These are phyloP conservation scores for Staurois parvus DNA, from an alignment of 2,797 vertebrate species.

Conservation along the genomic window DNA sequence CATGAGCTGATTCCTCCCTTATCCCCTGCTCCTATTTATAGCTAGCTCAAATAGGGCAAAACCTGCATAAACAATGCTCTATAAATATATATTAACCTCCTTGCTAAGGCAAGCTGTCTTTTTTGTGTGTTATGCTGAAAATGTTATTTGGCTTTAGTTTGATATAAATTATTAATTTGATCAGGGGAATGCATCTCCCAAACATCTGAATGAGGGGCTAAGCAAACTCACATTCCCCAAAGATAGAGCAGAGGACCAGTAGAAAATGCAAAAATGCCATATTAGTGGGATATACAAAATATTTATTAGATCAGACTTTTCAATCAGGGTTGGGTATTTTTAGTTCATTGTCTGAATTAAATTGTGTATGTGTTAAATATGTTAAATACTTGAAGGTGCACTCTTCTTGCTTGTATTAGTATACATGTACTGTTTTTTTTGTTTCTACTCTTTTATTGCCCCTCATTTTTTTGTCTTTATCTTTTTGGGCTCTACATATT, in stretches of 20 bases:
- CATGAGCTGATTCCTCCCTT: slow-evolving; percentile 10
- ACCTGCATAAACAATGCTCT: slow-evolving; percentile 46
- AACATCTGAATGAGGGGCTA: neutral
- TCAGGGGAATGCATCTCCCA: slow-evolving; percentile 1
- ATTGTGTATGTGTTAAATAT: too few species aligned
- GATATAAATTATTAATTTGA: slow-evolving; percentile 21
- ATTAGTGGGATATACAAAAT: neutral
- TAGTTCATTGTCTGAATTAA: too few species aligned
- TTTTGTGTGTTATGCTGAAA: slow-evolving; percentile 19
- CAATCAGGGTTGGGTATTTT: too few species aligned
- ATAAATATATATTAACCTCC: slow-evolving; percentile 23
- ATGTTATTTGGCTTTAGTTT: neutral
- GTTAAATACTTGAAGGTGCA: too few species aligned
- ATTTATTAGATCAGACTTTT: neutral
- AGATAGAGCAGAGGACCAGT: neutral
- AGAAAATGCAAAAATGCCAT: neutral
- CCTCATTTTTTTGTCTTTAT: too few species aligned
- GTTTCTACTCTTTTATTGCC: too few species aligned
- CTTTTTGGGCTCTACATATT: too few species aligned
- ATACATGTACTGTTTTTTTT: too few species aligned
- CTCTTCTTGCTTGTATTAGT: too few species aligned
- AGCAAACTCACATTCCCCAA: neutral
- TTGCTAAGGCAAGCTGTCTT: neutral
- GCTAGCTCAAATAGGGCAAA: slow-evolving; percentile 35
- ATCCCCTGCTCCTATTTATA: slow-evolving; percentile 31